Conservation (phyloP, 2,113 vertebrate species). For the Sander lucioperca region DNA sequence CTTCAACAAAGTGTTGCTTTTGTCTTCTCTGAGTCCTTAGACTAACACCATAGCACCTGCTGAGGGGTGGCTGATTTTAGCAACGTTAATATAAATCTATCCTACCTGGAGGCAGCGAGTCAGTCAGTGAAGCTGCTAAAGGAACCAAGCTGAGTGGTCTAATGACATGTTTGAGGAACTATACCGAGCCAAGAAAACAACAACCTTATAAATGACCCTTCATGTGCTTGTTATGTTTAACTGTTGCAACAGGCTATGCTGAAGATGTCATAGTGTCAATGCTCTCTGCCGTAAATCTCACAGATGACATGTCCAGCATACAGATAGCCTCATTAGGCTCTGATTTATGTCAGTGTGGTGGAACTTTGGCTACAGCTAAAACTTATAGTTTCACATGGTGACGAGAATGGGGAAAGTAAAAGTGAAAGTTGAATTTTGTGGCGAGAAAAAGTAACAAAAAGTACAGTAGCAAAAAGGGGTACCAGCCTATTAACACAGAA, state of each 20-base stretch:
- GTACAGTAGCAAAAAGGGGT: not conserved
- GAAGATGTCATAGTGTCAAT: slow-evolving; percentile 4
- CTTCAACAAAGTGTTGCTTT: slow-evolving; percentile 13
- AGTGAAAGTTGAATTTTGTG: slow-evolving; percentile 18
- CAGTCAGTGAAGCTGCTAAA: slow-evolving; percentile 31
- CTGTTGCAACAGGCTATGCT: slow-evolving; percentile 1
- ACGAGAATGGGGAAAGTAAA: slow-evolving; percentile 14
- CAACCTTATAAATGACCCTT: slow-evolving; percentile 44
- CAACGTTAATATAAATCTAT: slow-evolving; percentile 61
- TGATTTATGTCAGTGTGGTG: slow-evolving; percentile 60
- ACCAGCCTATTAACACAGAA: not conserved
- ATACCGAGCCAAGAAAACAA: slow-evolving; percentile 1
- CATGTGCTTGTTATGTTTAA: slow-evolving; percentile 32
- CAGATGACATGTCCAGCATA: slow-evolving; percentile 50
- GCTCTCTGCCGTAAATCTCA: slow-evolving; percentile 47
- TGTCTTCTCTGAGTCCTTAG: slow-evolving; percentile 10
- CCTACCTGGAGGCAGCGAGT: slow-evolving; percentile 48
- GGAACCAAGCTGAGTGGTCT: slow-evolving; percentile 45
- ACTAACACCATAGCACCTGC: slow-evolving; percentile 29
- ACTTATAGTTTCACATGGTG: slow-evolving; percentile 24
- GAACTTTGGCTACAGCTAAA: slow-evolving; percentile 9
- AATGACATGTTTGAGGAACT: slow-evolving; percentile 51
- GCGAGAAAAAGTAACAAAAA: slow-evolving; percentile 29
- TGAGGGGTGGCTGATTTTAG: slow-evolving; percentile 43
- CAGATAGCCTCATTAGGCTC: slow-evolving; percentile 67